phyloP scores from a whole-genome alignment of 2,888 invertebrate species.

The Sylvicola fuscatus region DNA sequence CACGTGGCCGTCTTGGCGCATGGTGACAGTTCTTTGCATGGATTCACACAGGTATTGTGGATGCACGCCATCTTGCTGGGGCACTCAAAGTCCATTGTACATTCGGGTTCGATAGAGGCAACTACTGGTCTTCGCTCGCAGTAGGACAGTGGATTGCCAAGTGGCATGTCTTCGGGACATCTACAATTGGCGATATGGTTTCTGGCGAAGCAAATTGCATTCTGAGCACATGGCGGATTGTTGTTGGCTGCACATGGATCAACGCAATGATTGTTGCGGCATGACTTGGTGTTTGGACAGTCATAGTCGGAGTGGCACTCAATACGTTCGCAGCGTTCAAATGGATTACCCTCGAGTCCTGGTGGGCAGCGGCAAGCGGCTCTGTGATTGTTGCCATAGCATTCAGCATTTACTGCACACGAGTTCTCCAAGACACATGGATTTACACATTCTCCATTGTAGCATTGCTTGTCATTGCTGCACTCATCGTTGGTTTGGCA shows the following conservation, averaged over 20 bases:
- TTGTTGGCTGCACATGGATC: conserved; percentile 50
- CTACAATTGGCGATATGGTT: conserved; percentile 66
- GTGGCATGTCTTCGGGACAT: conserved; percentile 58
- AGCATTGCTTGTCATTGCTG: conserved; percentile 56
- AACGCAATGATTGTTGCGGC: conserved; percentile 48
- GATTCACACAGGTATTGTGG: conserved; percentile 53
- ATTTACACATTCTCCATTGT: conserved; percentile 61
- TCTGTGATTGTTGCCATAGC: conserved; percentile 59
- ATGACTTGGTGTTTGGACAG: conserved; percentile 55
- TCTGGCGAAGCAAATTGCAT: conserved; percentile 59
- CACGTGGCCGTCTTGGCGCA: conserved; percentile 57
- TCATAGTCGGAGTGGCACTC: conserved; percentile 65
- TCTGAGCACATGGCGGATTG: conserved; percentile 55
- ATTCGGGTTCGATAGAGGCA: conserved; percentile 38
- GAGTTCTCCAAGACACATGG: conserved; percentile 62
- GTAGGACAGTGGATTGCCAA: conserved; percentile 61
- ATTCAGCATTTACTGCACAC: conserved; percentile 68
- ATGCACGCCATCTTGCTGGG: conserved; percentile 65
- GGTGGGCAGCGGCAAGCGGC: conserved; percentile 59
- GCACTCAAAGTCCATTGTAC: conserved; percentile 58
- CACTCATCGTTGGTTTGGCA: conserved; percentile 72
- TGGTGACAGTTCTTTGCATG: conserved; percentile 54
- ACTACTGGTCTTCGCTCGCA: conserved; percentile 33
- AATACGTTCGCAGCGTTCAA: conserved; percentile 49
- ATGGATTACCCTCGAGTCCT: conserved; percentile 63